Base-by-base conservation (phyloP, 2,113 vertebrate species). In the Bos javanicus region DNA sequence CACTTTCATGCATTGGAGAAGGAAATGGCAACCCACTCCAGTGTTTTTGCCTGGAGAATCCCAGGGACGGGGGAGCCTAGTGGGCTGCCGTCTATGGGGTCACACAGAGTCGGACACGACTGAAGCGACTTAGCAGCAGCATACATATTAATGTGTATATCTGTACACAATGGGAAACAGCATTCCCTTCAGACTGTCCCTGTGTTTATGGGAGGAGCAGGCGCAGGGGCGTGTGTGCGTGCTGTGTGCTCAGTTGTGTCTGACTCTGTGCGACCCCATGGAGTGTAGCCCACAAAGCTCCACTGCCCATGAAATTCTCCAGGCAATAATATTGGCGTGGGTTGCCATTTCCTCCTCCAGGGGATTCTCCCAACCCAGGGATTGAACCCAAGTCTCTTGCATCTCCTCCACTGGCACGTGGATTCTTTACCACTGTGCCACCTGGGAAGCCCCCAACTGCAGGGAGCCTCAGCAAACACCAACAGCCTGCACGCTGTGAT, bases 161-260 rank as follows among this genome's bases (percentile, higher is more conserved):
- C 28, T n/a, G 39, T 52, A 30, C 39, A 48, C 54, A n/a, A 2
- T 39, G 60, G 64, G 39, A 59, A 78, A 87, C 25, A 48, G 60
- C 46, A 36, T 43, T 90, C 50, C 33, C 4, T 6, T 19, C 50
- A 46, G 30, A 21, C 16, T 46, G 5, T 80, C 33, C 23, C 87
- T 33, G 28, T 36, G 17, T 30, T 52, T 83, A 14, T 0, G 48
- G 25, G 39, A 25, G 21, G 7, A 71, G 33, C 46, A 12, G 43
- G 15, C 12, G 3, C 3, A 0, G 7, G 46, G n/a, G 19, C 7
- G 1, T 67, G 62, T 67, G 4, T 67, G 62, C 4, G 62, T 67
- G 33, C 16, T 67, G 15, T 64, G 30, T 64, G 62, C 67, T 21
- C n/a, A 71, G n/a, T 71, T 5, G 0, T 71, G 64, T 36, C n/a